Conservation (phyloP, 92 coral and sea anemone species). For the Palythoa heliodiscus region DNA sequence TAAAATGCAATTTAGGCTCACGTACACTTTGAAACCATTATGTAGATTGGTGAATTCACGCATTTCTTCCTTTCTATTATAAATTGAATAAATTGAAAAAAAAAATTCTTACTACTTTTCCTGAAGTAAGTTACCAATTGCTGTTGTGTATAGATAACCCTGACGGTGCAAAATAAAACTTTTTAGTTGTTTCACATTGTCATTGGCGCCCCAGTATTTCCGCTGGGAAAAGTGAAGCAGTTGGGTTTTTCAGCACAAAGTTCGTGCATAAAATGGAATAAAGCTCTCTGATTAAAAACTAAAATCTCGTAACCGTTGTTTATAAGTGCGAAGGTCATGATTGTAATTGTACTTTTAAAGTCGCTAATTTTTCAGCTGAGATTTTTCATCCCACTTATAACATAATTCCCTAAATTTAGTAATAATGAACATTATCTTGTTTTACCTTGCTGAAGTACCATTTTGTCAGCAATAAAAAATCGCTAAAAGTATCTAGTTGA, state of each 20-base stretch:
- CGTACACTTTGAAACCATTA: neutral
- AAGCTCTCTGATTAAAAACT: neutral
- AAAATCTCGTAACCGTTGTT: slow-evolving; percentile 2
- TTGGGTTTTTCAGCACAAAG: neutral
- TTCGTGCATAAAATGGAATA: neutral
- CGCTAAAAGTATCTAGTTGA: no score
- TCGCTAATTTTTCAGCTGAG: no score
- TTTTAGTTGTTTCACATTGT: neutral
- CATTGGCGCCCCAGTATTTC: neutral
- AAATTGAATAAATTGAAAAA: no score
- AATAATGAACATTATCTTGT: no score
- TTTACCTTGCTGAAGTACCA: no score
- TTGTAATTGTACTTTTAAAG: neutral
- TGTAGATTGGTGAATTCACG: neutral
- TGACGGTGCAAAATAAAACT: neutral
- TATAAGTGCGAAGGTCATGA: neutral
- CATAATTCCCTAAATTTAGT: no score
- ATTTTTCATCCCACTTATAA: no score
- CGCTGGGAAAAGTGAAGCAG: neutral
- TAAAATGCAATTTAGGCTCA: no score
- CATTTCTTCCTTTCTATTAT: neutral
- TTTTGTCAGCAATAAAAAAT: no score
- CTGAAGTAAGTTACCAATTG: neutral
- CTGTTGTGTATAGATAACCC: neutral
- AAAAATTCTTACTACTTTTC: neutral